Evolutionary conservation across 1,140 invertebrate species (phyloP), one percentile per base, ranked within the genome.

Genomic region (Drosophila suzukii): DNA sequence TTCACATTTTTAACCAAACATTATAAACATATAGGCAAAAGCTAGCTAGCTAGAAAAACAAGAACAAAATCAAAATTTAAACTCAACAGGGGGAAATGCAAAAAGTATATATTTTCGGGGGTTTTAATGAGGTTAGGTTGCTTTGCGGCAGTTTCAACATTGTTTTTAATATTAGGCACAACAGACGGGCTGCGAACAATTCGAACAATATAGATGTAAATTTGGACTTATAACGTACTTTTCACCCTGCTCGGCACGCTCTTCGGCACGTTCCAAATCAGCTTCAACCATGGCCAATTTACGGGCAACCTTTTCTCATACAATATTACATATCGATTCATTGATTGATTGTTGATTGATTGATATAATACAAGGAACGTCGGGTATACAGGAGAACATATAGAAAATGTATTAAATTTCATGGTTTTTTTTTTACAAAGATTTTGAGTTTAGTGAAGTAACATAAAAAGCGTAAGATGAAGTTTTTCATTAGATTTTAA

Each of bases 271-370:
- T 94, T 99, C 99, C 94, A 99, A 95, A 95, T 99, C 99, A 93
- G 99, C 99, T 95, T 99, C 99, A 96, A 99, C 99, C 98, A 99
- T 99, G 94, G 99, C 99, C 96, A 99, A 97, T 96, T 99, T 99
- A 98, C 99, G 98, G 95, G 99, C 98, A 93, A 99, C 98, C 99
- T 99, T 95, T 92, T 93, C 71, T 85, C 81, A 75, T 57, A 78
- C 49, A 74, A 57, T 77, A 51, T 53, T 68, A 65, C 43, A 63
- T 71, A 74, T 88, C 44, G 63, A 62, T 81, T 79, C 68, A 68
- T 68, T 67, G 61, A 34, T 59, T 67, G 27, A 61, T 59, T 59
- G 57, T 56, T 20, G 47, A 55, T 61, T 41, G 55, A 66, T 61
- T 70, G 70, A 59, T 74, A 49, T 34, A 44, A 47, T 62, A 63